These are phyloP conservation scores for Leptinotarsa rubiginosa DNA, from an alignment of 2,888 invertebrate species.

Conservation along the genomic window DNA sequence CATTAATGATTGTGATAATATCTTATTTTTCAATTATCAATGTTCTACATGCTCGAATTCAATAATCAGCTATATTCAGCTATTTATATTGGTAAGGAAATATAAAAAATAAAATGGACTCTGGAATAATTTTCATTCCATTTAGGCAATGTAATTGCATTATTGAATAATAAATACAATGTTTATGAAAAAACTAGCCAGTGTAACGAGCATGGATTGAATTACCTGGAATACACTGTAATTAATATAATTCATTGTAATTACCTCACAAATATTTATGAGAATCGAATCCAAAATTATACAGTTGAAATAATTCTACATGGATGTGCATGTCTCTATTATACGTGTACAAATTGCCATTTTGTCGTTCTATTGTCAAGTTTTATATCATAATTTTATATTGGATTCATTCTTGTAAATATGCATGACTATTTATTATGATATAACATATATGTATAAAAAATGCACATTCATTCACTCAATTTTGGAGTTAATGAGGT, in stretches of 20 bases:
- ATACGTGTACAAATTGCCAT: conserved; percentile 53
- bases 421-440: conserved; percentile 36
- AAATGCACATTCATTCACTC: conserved; percentile 11
- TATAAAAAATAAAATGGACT: conserved; percentile 33
- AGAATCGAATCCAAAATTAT: conserved; percentile 58
- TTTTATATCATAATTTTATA: conserved; percentile 44
- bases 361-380: conserved; percentile 53
- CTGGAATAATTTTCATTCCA: conserved; percentile 45
- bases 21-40: background rate
- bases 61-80: background rate
- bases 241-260: conserved; percentile 56
- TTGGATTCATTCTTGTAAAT: conserved; percentile 37
- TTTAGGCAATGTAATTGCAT: conserved; percentile 48
- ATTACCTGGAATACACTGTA: conserved; percentile 50
- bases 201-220: conserved; percentile 53
- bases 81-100: conserved; percentile 31
- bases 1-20: background rate
- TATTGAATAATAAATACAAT: conserved; percentile 54
- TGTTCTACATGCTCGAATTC: background rate
- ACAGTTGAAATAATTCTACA: conserved; percentile 57
- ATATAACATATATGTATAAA: conserved; percentile 9
- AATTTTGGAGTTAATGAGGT: no score
- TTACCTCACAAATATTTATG: conserved; percentile 60
- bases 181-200: conserved; percentile 53
- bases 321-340: conserved; percentile 61